phyloP scores from a whole-genome alignment of 1,140 invertebrate species.

The Pinna nobilis region DNA sequence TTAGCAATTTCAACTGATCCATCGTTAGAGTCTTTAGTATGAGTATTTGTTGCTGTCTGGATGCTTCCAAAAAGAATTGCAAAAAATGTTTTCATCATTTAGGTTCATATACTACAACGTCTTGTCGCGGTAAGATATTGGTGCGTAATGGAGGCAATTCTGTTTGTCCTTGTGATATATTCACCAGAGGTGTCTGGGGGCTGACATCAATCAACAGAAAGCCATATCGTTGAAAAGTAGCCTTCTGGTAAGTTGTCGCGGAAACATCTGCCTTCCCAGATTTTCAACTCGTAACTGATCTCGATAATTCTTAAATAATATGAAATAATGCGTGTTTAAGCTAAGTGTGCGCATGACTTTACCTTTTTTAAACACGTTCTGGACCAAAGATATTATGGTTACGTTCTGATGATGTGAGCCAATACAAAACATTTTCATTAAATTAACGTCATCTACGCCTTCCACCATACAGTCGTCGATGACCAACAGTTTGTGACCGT shows the following conservation, averaged over 20 bases:
- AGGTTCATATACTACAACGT: constrained; percentile 17
- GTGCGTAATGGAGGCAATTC: background rate
- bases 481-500: background rate
- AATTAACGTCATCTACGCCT: background rate
- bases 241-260: constrained; percentile 17
- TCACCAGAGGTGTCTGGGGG: constrained; percentile 1
- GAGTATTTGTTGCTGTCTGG: too few species aligned
- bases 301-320: constrained; percentile 21
- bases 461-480: constrained; percentile 34
- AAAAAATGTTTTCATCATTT: too few species aligned
- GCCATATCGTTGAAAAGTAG: constrained; percentile 5
- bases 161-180: constrained; percentile 2
- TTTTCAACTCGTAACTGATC: constrained; percentile 28
- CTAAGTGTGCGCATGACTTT: constrained; percentile 25
- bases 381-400: constrained; percentile 31
- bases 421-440: constrained; percentile 20
- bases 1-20: too few species aligned
- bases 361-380: constrained; percentile 35
- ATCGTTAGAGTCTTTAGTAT: too few species aligned
- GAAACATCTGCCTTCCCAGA: constrained; percentile 35
- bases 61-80: too few species aligned
- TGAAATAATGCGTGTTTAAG: constrained; percentile 36
- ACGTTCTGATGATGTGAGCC: constrained; percentile 31
- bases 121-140: constrained; percentile 14
- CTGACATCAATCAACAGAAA: constrained; percentile 25